A percentile compares a stretch with the other conserved stretches of the same genome.
Evolutionary conservation across 2,113 vertebrate species (phyloP).

Genomic region (Pitta sordida): DNA sequence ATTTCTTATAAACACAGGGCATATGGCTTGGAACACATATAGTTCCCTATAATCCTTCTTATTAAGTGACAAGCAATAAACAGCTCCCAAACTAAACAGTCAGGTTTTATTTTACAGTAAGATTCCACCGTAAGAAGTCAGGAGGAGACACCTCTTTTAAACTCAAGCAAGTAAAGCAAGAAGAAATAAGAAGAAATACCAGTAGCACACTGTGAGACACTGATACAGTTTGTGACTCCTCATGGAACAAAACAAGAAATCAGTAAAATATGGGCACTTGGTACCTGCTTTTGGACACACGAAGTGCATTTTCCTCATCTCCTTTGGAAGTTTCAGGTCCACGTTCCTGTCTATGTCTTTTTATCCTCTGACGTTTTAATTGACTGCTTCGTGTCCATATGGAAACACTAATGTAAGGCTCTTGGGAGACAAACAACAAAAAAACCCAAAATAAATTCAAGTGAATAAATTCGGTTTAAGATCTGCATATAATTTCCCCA

Average conservation of each 20-base stretch:
- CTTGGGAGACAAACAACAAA: constrained; percentile 14
- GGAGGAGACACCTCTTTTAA: background rate
- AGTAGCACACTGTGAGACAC: background rate
- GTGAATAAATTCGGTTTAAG: background rate
- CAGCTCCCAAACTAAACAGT: background rate
- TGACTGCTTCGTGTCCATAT: constrained; percentile 52
- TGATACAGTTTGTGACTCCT: background rate
- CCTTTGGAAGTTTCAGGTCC: constrained; percentile 23
- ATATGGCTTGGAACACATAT: background rate
- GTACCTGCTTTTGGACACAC: constrained; percentile 62
- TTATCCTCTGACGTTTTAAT: constrained; percentile 70
- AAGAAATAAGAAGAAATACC: background rate
- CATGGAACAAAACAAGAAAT: background rate
- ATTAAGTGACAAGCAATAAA: background rate
- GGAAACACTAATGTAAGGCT: background rate
- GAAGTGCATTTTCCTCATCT: constrained; percentile 18
- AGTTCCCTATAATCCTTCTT: background rate
- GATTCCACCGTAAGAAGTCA: background rate
- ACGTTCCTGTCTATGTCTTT: constrained; percentile 37
- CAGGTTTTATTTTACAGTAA: background rate
- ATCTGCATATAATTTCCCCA: background rate
- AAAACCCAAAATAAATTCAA: background rate
- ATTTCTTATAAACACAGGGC: background rate
- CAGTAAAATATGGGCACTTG: background rate
- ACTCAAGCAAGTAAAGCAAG: background rate